Evolutionary conservation across 2,888 invertebrate species (phyloP).

Genomic region (Microctonus brassicae): DNA sequence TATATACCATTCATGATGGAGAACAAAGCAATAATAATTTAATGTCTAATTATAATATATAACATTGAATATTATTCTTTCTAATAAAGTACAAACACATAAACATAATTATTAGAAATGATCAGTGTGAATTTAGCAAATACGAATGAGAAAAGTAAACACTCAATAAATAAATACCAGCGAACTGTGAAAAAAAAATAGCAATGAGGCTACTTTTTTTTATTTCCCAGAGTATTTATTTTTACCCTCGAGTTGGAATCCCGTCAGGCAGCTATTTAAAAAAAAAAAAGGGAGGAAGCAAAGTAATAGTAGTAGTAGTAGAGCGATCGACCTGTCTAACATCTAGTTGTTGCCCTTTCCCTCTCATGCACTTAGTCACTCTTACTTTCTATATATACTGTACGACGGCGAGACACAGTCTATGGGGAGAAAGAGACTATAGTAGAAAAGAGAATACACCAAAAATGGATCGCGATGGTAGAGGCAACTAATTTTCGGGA

Average conservation of each 20-base stretch:
- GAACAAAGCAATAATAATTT: too few relatives aligned
- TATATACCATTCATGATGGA: too few relatives aligned
- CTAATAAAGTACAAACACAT: too few relatives aligned
- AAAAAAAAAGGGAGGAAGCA: neutral
- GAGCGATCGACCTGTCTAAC: constrained; percentile 21
- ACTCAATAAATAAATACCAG: neutral
- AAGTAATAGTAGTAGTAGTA: neutral
- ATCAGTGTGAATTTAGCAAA: neutral
- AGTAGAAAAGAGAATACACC: constrained; percentile 20
- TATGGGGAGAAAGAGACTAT: neutral
- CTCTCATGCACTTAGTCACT: neutral
- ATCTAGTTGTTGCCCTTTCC: constrained; percentile 1
- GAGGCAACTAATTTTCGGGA: constrained; percentile 44
- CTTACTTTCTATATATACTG: constrained; percentile 12
- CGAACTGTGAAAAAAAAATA: neutral
- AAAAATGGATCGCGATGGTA: constrained; percentile 28
- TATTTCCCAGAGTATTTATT: constrained; percentile 14
- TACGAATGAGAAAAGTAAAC: neutral
- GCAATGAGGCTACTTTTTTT: constrained; percentile 4
- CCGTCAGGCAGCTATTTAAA: neutral
- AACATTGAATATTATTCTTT: too few relatives aligned
- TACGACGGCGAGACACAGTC: neutral
- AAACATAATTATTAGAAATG: too few relatives aligned
- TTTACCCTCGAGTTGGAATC: neutral
- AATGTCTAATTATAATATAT: too few relatives aligned